Evolutionary conservation across 2,113 vertebrate genomes (phyloP).

Genomic region (Thryonomys swinderianus): DNA sequence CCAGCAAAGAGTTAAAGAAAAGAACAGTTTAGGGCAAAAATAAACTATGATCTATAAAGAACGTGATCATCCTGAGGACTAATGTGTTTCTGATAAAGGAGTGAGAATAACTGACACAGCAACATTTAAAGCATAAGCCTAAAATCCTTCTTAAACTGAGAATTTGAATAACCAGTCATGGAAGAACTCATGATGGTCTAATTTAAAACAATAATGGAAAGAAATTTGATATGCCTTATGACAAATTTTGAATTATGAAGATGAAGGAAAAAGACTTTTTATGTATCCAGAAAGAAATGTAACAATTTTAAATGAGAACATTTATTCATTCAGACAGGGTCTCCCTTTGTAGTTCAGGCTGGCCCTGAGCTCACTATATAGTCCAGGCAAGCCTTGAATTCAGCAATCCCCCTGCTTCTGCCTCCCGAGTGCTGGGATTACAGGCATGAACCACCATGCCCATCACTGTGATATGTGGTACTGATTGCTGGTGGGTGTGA

Average conservation of each 20-base stretch:
- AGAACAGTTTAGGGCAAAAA: conserved; percentile 34
- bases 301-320: not conserved
- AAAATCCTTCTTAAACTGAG: not conserved
- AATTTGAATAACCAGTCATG: not conserved
- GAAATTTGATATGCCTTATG: not conserved
- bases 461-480: too few species aligned
- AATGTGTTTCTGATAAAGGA: not conserved
- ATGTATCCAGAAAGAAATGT: not conserved
- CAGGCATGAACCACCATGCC: too few species aligned
- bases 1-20: not conserved
- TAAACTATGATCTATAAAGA: not conserved
- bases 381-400: too few species aligned
- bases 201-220: not conserved
- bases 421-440: too few species aligned
- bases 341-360: too few species aligned
- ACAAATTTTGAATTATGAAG: conserved; percentile 41
- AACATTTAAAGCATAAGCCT: conserved; percentile 50
- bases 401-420: too few species aligned
- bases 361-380: too few species aligned
- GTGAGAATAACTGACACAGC: not conserved
- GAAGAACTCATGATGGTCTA: conserved; percentile 5
- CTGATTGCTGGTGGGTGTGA: too few species aligned
- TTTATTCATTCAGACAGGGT: not conserved
- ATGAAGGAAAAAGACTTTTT: not conserved
- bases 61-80: not conserved